Base-by-base conservation (phyloP, 2,888 invertebrate species). In the Acleris sparsana region DNA sequence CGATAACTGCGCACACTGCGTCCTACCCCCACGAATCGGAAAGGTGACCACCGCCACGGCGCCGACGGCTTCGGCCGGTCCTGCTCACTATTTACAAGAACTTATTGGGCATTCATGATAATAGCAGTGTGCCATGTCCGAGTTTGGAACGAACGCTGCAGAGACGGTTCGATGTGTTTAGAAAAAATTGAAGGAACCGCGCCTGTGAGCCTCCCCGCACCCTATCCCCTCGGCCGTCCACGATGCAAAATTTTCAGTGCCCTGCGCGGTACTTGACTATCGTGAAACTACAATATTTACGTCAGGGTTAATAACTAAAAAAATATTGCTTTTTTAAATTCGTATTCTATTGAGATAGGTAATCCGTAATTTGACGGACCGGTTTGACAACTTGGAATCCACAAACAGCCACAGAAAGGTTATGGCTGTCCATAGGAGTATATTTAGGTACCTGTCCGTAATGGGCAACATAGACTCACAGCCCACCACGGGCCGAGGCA, bases 161-260 rank as follows among this genome's bases (percentile, higher is more conserved):
- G 71, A 70, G 71, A 70, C 62, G 71, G 71, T 71, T 78, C 74
- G 73, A 77, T 69, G 76, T 77, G 80, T 79, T 84, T 79, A 78
- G 78, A 80, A 85, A 84, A 69, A 83, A 80, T 75, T 78, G 69
- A 83, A 81, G 79, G 77, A 83, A 80, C 76, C 77, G 75, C 75
- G 71, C 75, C 76, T 73, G 74, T 72, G 71, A 69, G 70, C 75
- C 76, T 69, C 73, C 66, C 70, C 70, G 70, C 72, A 70, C 73
- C 74, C 74, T 75, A 74, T 71, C 80, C 77, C 80, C 76, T 78
- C 75, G 70, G 73, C 75, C 78, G 76, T 81, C 79, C 82, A 76
- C 80, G 80, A 86, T 88, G 87, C 87, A 86, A 88, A 87, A 86
- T 85, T 82, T 84, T 83, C 75, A 79, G 78, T 76, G 84, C 79